These are phyloP conservation scores for Hermodice carunculata DNA, from an alignment of 2,888 invertebrate genomes.

Conservation along the genomic window DNA sequence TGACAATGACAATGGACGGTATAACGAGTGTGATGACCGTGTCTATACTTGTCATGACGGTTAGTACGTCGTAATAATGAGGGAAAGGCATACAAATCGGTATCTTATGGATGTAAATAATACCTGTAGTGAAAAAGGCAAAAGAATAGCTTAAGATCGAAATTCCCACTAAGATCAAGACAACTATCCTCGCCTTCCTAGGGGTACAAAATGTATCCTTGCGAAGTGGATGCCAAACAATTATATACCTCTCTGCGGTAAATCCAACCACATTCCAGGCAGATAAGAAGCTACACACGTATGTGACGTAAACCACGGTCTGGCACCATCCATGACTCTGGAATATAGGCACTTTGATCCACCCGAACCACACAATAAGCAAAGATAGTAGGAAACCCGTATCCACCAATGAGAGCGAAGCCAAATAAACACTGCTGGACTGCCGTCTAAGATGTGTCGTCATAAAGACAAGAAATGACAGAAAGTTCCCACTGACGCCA, in stretches of 20 bases:
- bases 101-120: not conserved
- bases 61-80: conserved; percentile 20
- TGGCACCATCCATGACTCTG: conserved; percentile 77
- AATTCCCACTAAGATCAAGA: not conserved
- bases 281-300: conserved; percentile 48
- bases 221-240: conserved; percentile 24
- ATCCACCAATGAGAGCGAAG: conserved; percentile 83
- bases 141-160: conserved; percentile 17
- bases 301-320: conserved; percentile 78
- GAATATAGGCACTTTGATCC: conserved; percentile 48
- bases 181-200: conserved; percentile 14
- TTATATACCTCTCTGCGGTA: conserved; percentile 33
- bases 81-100: conserved; percentile 26
- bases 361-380: conserved; percentile 70
- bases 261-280: conserved; percentile 27
- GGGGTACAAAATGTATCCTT: conserved; percentile 26
- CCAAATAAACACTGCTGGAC: conserved; percentile 84
- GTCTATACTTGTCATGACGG: conserved; percentile 28
- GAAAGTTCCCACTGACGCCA: conserved; percentile 81
- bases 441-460: conserved; percentile 79
- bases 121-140: conserved; percentile 18
- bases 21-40: conserved; percentile 31
- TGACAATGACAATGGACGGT: conserved; percentile 33
- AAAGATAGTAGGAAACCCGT: conserved; percentile 81
- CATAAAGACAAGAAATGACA: conserved; percentile 82